Evolutionary conservation across 2,113 vertebrate species (phyloP).

Genomic region (Anhinga anhinga): DNA sequence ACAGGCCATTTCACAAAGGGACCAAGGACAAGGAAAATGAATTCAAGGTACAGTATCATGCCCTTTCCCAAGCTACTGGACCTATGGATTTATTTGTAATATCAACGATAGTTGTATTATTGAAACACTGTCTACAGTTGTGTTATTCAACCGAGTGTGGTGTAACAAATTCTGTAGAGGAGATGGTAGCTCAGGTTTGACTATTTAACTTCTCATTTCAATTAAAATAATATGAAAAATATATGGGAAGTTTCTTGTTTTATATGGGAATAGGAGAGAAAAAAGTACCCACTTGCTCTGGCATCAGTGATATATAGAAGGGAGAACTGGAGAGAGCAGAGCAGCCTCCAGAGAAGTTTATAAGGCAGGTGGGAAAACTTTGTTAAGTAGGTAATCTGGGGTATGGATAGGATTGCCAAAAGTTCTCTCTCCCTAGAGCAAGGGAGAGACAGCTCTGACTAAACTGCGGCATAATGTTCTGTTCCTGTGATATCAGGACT

Average conservation of each 20-base stretch:
- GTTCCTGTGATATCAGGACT: not conserved
- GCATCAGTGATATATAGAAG: not conserved
- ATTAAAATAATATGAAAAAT: not conserved
- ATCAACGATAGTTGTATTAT: not conserved
- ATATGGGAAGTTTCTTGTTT: not conserved
- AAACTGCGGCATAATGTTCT: not conserved
- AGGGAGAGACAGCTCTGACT: not conserved
- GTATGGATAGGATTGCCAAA: not conserved
- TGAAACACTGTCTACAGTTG: not conserved
- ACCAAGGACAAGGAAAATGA: constrained; percentile 99
- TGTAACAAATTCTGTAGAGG: not conserved
- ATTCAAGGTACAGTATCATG: constrained; percentile 89
- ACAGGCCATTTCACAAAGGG: constrained; percentile 97
- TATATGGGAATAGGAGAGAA: not conserved
- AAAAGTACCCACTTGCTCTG: not conserved
- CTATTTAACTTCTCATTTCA: not conserved
- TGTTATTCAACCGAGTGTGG: not conserved
- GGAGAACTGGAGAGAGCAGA: not conserved
- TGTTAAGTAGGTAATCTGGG: not conserved
- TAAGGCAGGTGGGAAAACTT: not conserved
- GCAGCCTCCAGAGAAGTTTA: not conserved
- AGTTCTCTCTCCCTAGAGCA: not conserved
- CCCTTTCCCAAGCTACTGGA: not conserved
- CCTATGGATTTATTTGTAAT: not conserved
- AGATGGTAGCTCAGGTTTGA: not conserved